These are phyloP conservation scores for Tamandua tetradactyla DNA, from an alignment of 2,797 vertebrate species.

Conservation along the genomic window DNA sequence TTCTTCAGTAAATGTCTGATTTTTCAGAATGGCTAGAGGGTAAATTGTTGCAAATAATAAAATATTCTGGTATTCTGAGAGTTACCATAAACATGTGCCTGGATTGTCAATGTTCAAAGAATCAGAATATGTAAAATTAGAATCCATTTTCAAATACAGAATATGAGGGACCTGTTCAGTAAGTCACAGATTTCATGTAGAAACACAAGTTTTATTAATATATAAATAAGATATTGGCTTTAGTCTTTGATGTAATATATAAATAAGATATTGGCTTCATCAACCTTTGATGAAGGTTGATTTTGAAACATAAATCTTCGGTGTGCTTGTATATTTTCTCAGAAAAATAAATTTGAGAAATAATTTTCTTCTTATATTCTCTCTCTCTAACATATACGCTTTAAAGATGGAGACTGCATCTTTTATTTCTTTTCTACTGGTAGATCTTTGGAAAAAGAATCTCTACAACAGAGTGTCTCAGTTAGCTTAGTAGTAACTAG, in stretches of 20 bases:
- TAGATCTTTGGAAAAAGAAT: not conserved
- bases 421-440: not conserved
- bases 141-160: not conserved
- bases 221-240: not conserved
- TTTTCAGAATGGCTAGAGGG: not conserved
- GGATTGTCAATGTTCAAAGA: slow-evolving; percentile 18
- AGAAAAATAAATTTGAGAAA: not conserved
- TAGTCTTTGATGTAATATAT: not conserved
- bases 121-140: slow-evolving; percentile 5
- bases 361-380: slow-evolving; percentile 24
- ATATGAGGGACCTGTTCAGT: not conserved
- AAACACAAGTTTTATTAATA: slow-evolving; percentile 42
- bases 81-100: not conserved
- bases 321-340: not conserved
- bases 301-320: not conserved
- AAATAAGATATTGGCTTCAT: not conserved
- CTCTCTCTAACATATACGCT: not conserved
- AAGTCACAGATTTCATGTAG: not conserved
- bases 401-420: not conserved
- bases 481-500: not conserved
- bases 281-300: not conserved
- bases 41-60: slow-evolving; percentile 10
- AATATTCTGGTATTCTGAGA: not conserved
- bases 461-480: not conserved
- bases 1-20: not conserved